Evolutionary conservation across 1,140 invertebrate species (phyloP), one percentile per base, ranked within the genome.

Genomic region (Nylanderia fulva): DNA sequence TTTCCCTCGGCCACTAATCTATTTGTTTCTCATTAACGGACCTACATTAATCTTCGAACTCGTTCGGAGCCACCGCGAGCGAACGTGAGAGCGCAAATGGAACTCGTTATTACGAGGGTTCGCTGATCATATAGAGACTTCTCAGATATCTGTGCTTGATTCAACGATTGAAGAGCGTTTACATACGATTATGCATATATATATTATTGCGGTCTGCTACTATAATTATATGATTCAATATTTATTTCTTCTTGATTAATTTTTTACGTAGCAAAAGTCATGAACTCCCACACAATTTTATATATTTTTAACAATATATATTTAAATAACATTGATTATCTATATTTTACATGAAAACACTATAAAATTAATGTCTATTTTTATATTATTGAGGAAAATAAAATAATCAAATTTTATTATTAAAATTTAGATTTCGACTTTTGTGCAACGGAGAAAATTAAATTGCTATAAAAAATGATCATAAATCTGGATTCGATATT

Each of bases 1-100:
- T 68, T 69, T 61, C 54, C 33, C 68, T 60, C 48, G 60, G 56
- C 69, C 68, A 48, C 76, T 86, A 84, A 88, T 84, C 87, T 93
- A 94, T 94, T 94, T 93, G 91, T 92, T 93, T 93, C 93, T 94
- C 92, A 94, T 94, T 95, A 94, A 94, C 92, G 88, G 84, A 83
- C 71, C 86, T 72, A 90, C 93, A 94, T 94, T 94, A 94, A 94
- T 95, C 93, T 92, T 92, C 88, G 69, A 83, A 54, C 87, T 83
- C 76, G 83, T 72, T 29, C 27, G 82, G 33, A 69, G 24, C 48
- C 52, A 54, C 39, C 29, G 45, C 13, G 54, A 79, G 61, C 66
- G 74, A 61, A 79, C 68, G 88, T 85, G 87, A 90, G 90, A 91
- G 86, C 86, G 83, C 86, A 74, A 88, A 88, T 76, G 85, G 87